Conservation (phyloP, 2,888 invertebrate species). For the Hirudinaria manillensis region DNA sequence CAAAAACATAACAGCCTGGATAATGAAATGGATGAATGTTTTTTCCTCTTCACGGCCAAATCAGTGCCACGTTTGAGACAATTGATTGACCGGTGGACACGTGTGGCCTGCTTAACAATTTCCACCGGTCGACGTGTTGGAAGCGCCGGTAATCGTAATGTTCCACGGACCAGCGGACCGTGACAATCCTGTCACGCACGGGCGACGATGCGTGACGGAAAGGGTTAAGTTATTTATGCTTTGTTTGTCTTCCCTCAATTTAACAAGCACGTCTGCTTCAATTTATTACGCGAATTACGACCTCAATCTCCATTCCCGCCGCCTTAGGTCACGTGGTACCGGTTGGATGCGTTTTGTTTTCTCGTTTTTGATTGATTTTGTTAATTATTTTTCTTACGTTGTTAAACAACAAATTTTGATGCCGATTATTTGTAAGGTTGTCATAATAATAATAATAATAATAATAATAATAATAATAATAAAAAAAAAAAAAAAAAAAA, state of each 20-base stretch:
- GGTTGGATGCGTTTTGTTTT: too few relatives aligned
- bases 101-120: background rate
- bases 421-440: too few relatives aligned
- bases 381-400: too few relatives aligned
- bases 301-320: too few relatives aligned
- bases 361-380: too few relatives aligned
- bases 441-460: too few relatives aligned
- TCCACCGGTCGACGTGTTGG: background rate
- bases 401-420: too few relatives aligned
- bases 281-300: too few relatives aligned
- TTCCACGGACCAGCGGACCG: constrained; percentile 4
- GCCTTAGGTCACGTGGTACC: too few relatives aligned
- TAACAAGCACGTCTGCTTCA: background rate
- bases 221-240: constrained; percentile 15
- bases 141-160: constrained; percentile 14
- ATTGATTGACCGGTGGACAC: background rate
- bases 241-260: constrained; percentile 5
- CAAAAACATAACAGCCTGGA: background rate
- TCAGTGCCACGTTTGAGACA: background rate
- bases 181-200: background rate
- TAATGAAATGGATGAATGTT: background rate
- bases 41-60: background rate
- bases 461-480: too few relatives aligned
- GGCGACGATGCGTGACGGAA: background rate
- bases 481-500: too few relatives aligned